Evolutionary conservation across 2,888 invertebrate species (phyloP), one percentile per base, ranked within the genome.

Genomic region (Vannuccia rotundouncinata): DNA sequence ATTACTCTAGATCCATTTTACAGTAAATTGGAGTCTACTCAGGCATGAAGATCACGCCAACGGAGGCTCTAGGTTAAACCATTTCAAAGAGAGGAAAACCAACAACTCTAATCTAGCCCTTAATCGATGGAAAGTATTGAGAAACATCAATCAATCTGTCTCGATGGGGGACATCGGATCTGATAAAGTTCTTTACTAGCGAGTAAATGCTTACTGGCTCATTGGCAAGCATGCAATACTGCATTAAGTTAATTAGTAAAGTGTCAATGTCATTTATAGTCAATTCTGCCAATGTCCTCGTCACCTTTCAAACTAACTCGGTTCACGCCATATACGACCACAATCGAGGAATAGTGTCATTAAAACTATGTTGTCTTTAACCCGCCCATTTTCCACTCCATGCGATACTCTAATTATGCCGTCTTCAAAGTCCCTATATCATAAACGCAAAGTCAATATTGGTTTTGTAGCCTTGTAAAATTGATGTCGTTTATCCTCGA

Each of bases 231-330:
- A 10, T 45, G 10, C 45, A 45, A 5, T 45, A 66, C 66, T 66
- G 25, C 66, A 13, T 66, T 66, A 66, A 66, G 66, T 66, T 66
- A 66, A 66, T 66, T 66, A 66, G 66, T 66, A 17, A 27, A 66
- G 66, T 66, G 66, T 66, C 66, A 66, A 66, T 66, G 66, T 66
- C 66, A 66, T 22, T 66, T 66, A 22, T 22, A 66, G 66, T 66
- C 66, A 66, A 66, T 22, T 22, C 66, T 22, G 22, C 25, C 66
- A n/a, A n/a, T n/a, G n/a, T n/a, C n/a, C n/a, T n/a, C n/a, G n/a
- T n/a, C n/a, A n/a, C n/a, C n/a, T n/a, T n/a, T n/a, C n/a, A n/a
- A n/a, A n/a, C n/a, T n/a, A n/a, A n/a, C n/a, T n/a, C n/a, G n/a
- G n/a, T n/a, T n/a, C n/a, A n/a, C n/a, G n/a, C n/a, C n/a, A n/a